phyloP scores from a whole-genome alignment of 2,888 invertebrate species.

The Drosophila barbarae region DNA sequence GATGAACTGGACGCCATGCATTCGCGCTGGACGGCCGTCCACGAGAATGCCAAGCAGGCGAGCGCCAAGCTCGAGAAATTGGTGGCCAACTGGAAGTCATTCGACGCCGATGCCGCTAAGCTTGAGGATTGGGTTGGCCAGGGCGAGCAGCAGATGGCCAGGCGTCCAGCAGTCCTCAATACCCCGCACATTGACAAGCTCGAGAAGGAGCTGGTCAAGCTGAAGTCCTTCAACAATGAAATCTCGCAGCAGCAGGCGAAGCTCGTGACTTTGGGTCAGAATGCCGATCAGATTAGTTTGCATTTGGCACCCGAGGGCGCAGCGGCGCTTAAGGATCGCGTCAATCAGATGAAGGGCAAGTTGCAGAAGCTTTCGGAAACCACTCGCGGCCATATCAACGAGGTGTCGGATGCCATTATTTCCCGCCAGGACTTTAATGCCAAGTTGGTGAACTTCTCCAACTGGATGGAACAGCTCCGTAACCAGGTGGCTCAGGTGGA shows the following conservation, averaged over 20 bases:
- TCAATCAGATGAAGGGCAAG: conserved; percentile 87
- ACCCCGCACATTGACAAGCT: conserved; percentile 88
- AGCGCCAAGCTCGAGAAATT: conserved; percentile 89
- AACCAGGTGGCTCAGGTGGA: conserved; percentile 88
- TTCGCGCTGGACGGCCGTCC: conserved; percentile 91
- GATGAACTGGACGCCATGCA: conserved; percentile 92
- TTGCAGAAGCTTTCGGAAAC: conserved; percentile 88
- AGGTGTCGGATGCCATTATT: conserved; percentile 89
- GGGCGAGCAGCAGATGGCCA: conserved; percentile 83
- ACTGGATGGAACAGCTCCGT: conserved; percentile 88
- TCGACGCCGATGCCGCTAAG: conserved; percentile 88
- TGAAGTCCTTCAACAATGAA: conserved; percentile 91
- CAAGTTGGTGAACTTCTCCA: conserved; percentile 88
- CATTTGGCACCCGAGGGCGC: conserved; percentile 89
- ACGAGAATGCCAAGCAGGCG: conserved; percentile 88
- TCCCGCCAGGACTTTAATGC: conserved; percentile 91
- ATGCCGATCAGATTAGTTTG: conserved; percentile 88
- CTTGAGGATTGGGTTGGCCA: conserved; percentile 88
- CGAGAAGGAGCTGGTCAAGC: conserved; percentile 86
- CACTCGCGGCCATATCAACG: conserved; percentile 87
- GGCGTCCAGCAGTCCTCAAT: conserved; percentile 83
- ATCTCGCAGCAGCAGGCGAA: conserved; percentile 92
- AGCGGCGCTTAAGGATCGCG: conserved; percentile 85
- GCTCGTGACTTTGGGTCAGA: conserved; percentile 88
- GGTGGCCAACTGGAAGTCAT: conserved; percentile 89